These are phyloP conservation scores for Hypsopygia costalis DNA, from an alignment of 2,888 invertebrate genomes.

Conservation along the genomic window DNA sequence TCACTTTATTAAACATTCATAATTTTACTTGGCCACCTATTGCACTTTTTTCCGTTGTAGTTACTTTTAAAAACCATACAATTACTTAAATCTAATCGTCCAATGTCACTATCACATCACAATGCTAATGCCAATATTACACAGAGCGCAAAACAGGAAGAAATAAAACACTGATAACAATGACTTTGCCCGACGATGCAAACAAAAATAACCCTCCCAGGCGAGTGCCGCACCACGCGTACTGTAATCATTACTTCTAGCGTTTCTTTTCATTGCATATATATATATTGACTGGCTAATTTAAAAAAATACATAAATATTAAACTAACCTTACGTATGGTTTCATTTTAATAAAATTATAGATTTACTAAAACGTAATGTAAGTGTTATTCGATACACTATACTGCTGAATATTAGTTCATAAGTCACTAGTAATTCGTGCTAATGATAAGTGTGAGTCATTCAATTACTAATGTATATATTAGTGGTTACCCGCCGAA, in stretches of 20 bases:
- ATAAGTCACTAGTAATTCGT: background rate
- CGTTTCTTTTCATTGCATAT: too few relatives aligned
- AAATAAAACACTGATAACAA: slow-evolving; percentile 56
- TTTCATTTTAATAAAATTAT: too few relatives aligned
- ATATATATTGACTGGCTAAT: too few relatives aligned
- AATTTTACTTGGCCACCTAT: background rate
- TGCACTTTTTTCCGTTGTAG: background rate
- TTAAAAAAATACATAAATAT: too few relatives aligned
- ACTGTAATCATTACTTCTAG: background rate
- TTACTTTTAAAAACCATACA: background rate
- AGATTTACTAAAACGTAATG: too few relatives aligned
- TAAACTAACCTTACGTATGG: too few relatives aligned
- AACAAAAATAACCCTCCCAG: slow-evolving; percentile 71
- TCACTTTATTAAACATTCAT: slow-evolving; percentile 6
- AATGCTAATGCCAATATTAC: slow-evolving; percentile 68
- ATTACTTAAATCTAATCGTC: background rate
- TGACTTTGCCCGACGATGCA: slow-evolving; percentile 48
- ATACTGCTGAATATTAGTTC: too few relatives aligned
- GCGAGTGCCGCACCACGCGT: slow-evolving; percentile 40
- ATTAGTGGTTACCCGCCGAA: slow-evolving; percentile 13
- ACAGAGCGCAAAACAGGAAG: slow-evolving; percentile 53
- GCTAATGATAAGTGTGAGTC: slow-evolving; percentile 11
- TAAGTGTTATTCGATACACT: too few relatives aligned
- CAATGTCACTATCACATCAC: slow-evolving; percentile 12
- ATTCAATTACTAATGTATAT: slow-evolving; percentile 14